Percentiles rank a stretch among this genome's conserved stretches.
Evolutionary conservation across 2,888 invertebrate genomes (phyloP).

Genomic region (Plebejus melissa): DNA sequence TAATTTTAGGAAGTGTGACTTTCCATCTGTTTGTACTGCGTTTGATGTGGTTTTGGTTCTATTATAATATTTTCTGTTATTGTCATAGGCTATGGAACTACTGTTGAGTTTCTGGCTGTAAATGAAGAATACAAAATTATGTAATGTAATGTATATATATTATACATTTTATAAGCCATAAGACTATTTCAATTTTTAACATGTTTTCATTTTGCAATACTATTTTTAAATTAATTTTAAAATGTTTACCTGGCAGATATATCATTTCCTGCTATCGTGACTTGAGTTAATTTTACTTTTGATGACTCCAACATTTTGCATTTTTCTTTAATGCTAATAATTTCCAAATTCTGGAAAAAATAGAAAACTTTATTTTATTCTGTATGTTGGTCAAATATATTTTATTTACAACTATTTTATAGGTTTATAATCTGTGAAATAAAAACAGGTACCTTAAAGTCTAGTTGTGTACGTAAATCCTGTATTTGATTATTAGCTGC

Average conservation of each 20-base stretch:
- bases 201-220: background rate
- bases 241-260: slow-evolving; percentile 52
- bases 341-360: slow-evolving; percentile 74
- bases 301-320: slow-evolving; percentile 66
- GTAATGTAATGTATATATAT: no score
- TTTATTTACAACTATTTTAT: background rate
- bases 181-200: background rate
- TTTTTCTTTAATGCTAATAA: slow-evolving; percentile 77
- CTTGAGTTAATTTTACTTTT: slow-evolving; percentile 65
- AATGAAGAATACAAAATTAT: slow-evolving; percentile 28
- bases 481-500: slow-evolving; percentile 61
- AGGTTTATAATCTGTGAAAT: background rate
- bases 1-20: slow-evolving; percentile 49
- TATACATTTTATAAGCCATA: background rate
- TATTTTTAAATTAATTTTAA: background rate
- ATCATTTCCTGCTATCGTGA: slow-evolving; percentile 56
- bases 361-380: background rate
- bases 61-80: slow-evolving; percentile 33
- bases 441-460: slow-evolving; percentile 71
- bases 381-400: background rate
- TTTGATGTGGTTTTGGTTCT: slow-evolving; percentile 46
- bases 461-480: slow-evolving; percentile 72
- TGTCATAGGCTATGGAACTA: slow-evolving; percentile 40
- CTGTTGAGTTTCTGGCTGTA: slow-evolving; percentile 50
- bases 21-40: slow-evolving; percentile 56